Evolutionary conservation across 1,140 invertebrate genomes (phyloP).

Genomic region (Bombus ignitus): DNA sequence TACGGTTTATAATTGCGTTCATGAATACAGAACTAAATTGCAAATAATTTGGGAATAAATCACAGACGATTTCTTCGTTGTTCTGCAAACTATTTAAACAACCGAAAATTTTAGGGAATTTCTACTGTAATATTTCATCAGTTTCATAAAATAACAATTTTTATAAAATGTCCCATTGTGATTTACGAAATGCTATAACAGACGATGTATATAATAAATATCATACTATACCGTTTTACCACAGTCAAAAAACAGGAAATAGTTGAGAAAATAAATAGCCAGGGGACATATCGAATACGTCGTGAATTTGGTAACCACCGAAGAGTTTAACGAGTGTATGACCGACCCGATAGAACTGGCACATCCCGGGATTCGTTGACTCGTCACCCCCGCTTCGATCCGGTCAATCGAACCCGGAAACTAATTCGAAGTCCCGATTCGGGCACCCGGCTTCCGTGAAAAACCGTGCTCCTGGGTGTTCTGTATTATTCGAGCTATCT

Average conservation of each 20-base stretch:
- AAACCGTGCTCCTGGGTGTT: slow-evolving; percentile 55
- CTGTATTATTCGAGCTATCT: slow-evolving; percentile 58
- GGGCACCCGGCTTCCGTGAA: slow-evolving; percentile 39
- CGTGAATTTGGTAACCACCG: background rate
- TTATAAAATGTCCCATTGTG: background rate
- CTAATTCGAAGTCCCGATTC: slow-evolving; percentile 65
- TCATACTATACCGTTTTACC: background rate
- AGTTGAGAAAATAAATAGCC: background rate
- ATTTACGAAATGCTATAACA: background rate
- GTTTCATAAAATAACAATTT: background rate
- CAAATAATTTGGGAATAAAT: too few relatives aligned
- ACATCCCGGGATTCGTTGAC: background rate
- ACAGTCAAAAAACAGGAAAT: background rate
- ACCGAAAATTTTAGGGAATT: too few relatives aligned
- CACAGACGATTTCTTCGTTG: too few relatives aligned
- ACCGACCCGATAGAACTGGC: background rate
- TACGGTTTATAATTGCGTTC: too few relatives aligned
- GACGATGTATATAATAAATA: background rate
- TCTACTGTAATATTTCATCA: too few relatives aligned
- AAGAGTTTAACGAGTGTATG: background rate
- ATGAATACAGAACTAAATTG: too few relatives aligned
- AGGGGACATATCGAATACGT: background rate
- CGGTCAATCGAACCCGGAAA: slow-evolving; percentile 60
- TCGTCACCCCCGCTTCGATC: background rate
- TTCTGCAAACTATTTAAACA: too few relatives aligned